Evolutionary conservation across 2,113 vertebrate genomes (phyloP), one percentile per base, ranked within the genome.

Genomic region (Limanda limanda): DNA sequence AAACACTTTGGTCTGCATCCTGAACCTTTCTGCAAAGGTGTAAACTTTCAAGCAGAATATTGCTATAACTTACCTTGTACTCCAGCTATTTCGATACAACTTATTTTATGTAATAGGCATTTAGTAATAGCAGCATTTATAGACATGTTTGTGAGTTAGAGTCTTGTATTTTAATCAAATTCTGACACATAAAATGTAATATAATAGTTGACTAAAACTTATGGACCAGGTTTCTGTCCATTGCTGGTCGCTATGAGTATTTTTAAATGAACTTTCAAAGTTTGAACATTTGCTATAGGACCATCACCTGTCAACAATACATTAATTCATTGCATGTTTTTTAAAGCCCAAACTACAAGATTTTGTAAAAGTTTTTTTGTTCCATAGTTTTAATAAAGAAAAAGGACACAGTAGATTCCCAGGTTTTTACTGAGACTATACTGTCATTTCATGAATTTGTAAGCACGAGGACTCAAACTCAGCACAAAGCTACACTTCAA

Each of bases 401-500:
- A 42, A 27, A 31, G 11, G 20, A 54, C 11, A 9, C n/a, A 21
- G 20, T 24, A 14, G 52, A 14, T 5, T 5, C 21, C 2, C 15
- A 11, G 21, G 10, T 18, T 73, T 60, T 54, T 37, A 20, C 23
- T 25, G 25, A 59, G 31, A 10, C 8, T 9, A 15, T 17, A 20
- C 47, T 51, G 4, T 64, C 35, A 65, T 14, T 76, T 10, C 14
- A 37, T 3, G 9, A 60, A 47, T 40, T n/a, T 59, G 17, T 24
- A 18, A 79, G 45, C 66, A 20, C 61, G 8, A 78, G 40, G 71
- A 65, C 47, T 61, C 57, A 51, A 75, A 59, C 64, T 71, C 77
- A 81, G 66, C 73, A 89, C 87, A 86, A 90, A 76, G 76, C 79
- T 70, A 78, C n/a, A 48, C 74, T 86, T 90, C 82, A 92, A 75